Evolutionary conservation across 2,888 invertebrate species (phyloP).

Genomic region (Tholera decimalis): DNA sequence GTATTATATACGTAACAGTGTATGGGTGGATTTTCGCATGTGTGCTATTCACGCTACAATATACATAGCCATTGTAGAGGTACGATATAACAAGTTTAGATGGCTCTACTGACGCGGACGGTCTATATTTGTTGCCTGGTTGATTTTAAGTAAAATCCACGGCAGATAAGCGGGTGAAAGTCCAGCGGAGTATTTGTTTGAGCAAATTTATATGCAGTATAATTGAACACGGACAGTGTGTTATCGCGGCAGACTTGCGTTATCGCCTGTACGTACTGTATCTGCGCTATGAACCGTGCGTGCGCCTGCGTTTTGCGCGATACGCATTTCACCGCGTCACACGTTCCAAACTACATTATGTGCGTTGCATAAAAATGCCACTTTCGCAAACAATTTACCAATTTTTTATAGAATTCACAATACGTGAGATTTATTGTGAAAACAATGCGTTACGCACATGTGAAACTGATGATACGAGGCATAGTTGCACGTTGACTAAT

Average conservation of each 20-base stretch:
- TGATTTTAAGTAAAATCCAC: conserved; percentile 40
- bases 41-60: conserved; percentile 43
- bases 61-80: neutral
- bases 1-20: conserved; percentile 37
- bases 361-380: conserved; percentile 80
- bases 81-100: neutral
- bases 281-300: conserved; percentile 85
- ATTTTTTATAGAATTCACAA: conserved; percentile 79
- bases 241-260: conserved; percentile 80
- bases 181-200: conserved; percentile 69
- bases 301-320: conserved; percentile 86
- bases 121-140: conserved; percentile 16
- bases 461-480: conserved; percentile 76
- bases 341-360: conserved; percentile 72
- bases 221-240: conserved; percentile 72
- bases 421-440: conserved; percentile 87
- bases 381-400: conserved; percentile 87
- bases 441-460: conserved; percentile 87
- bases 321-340: conserved; percentile 77
- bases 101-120: neutral
- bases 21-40: conserved; percentile 48
- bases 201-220: conserved; percentile 77
- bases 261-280: conserved; percentile 83
- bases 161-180: conserved; percentile 64
- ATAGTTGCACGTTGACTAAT: conserved; percentile 74